Evolutionary conservation across 2,113 vertebrate genomes (phyloP), one percentile per base, ranked within the genome.

Genomic region (Conger conger): DNA sequence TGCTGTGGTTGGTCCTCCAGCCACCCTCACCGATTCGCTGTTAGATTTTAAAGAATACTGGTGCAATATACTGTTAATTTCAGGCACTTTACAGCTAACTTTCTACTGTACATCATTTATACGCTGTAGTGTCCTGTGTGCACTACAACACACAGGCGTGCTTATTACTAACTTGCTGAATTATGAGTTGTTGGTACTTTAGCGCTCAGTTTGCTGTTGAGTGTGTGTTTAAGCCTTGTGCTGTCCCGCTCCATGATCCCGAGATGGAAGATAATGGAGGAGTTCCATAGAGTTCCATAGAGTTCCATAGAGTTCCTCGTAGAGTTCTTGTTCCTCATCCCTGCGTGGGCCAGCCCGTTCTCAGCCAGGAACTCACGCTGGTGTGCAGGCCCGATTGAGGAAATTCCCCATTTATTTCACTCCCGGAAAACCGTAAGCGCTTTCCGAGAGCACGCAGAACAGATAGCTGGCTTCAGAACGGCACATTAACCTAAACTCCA

Each of bases 381-480:
- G 36, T 36, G 33, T 20, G 76, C 35, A 33, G n/a, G 40, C 79
- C 79, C 33, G 79, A 53, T 45, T 50, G 36, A 30, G 79, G 79
- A 80, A 30, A 42, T 35, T 35, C 23, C 54, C 27, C 37, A 38
- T 63, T 85, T 80, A 54, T 36, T 84, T 78, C 79, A 77, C 30
- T 73, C 37, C 42, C 11, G 53, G 76, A 84, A 83, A 73, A 50
- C 76, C 76, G 3, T 57, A 37, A 27, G 57, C 63, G 50, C 73
- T 38, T 78, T 79, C 83, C 57, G 45, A 35, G 83, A 79, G 40
- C 50, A 84, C 33, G 30, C 36, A 33, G 18, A 40, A 33, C 37
- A 84, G 77, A 78, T 73, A 73, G 6, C 68, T 73, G 68, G 68
- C 27, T 73, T 73, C 50, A 38, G 40, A 83, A 35, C 30, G 37